Evolutionary conservation across 2,113 vertebrate species (phyloP).

Genomic region (Corythoichthys haematopterus): DNA sequence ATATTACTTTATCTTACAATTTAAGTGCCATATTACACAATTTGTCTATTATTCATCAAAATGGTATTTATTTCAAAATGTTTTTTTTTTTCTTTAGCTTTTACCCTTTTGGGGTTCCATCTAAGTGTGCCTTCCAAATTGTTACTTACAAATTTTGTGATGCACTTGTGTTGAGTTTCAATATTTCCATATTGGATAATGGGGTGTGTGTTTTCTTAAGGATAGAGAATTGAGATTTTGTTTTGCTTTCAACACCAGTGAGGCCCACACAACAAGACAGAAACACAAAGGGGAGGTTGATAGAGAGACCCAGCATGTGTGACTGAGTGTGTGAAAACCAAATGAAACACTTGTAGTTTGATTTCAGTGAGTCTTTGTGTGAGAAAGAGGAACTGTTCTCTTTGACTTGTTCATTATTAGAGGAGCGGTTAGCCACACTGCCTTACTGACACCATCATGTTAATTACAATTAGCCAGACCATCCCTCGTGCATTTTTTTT

Average conservation of each 20-base stretch:
- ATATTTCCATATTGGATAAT: constrained; percentile 29
- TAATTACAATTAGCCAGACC: constrained; percentile 47
- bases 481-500: constrained; percentile 33
- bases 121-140: neutral
- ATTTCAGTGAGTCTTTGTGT: neutral
- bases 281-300: constrained; percentile 9
- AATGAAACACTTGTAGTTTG: constrained; percentile 8
- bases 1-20: no score
- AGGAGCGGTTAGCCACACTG: constrained; percentile 35
- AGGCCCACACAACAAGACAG: constrained; percentile 23
- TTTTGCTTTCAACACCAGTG: constrained; percentile 15
- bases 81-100: no score
- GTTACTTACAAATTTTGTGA: neutral
- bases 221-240: constrained; percentile 36
- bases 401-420: constrained; percentile 43
- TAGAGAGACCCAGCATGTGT: constrained; percentile 14
- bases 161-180: constrained; percentile 22
- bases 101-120: no score
- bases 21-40: no score
- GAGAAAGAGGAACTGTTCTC: constrained; percentile 12
- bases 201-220: constrained; percentile 30
- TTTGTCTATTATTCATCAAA: no score
- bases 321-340: constrained; percentile 4
- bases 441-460: constrained; percentile 40
- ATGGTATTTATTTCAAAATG: no score